phyloP scores from a whole-genome alignment of 2,113 vertebrate genomes.

The Anarhynchus alexandrinus region DNA sequence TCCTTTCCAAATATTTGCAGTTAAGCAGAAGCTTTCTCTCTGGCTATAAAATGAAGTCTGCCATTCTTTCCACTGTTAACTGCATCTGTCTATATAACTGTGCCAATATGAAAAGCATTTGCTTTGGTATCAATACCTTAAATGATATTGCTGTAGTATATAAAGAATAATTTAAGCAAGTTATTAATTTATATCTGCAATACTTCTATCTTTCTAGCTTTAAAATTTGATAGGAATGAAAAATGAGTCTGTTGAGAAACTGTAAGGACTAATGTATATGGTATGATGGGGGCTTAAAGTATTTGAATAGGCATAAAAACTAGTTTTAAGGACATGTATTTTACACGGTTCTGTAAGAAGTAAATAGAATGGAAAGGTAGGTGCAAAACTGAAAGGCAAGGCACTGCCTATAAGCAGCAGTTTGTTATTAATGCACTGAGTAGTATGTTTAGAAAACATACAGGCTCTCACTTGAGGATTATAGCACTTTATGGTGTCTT shows the following conservation, averaged over 20 bases:
- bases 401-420: neutral
- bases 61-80: neutral
- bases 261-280: neutral
- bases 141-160: neutral
- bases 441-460: neutral
- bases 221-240: neutral
- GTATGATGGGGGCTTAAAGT: neutral
- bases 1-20: slow-evolving; percentile 64
- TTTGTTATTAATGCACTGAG: neutral
- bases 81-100: neutral
- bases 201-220: neutral
- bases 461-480: neutral
- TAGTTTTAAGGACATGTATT: neutral
- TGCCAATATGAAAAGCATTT: neutral
- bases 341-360: neutral
- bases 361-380: neutral
- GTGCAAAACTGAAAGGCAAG: neutral
- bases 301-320: neutral
- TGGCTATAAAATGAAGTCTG: neutral
- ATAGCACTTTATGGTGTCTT: neutral
- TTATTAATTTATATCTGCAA: neutral
- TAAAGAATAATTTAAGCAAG: neutral
- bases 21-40: slow-evolving; percentile 1
- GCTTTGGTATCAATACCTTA: neutral
- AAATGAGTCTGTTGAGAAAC: neutral